Evolutionary conservation across 1,140 invertebrate genomes (phyloP).

Genomic region (Bombyx mori): ASM3026992v2 NC_085110.1:5203001-5203500

Average conservation of each 20-base stretch:
- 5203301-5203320: constrained; percentile 25
- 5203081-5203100: not conserved
- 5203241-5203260: constrained; percentile 47
- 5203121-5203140: too few species aligned
- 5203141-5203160: too few species aligned
- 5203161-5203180: not conserved
- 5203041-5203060: too few species aligned
- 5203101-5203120: not conserved
- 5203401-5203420: too few species aligned
- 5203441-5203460: too few species aligned
- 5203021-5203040: too few species aligned
- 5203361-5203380: constrained; percentile 19
- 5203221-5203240: constrained; percentile 29
- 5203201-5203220: constrained; percentile 32
- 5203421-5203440: too few species aligned
- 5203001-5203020: too few species aligned
- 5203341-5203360: constrained; percentile 47
- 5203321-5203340: constrained; percentile 56
- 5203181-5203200: not conserved
- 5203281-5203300: constrained; percentile 62
- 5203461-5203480: too few species aligned
- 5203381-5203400: not conserved
- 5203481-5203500: too few species aligned
- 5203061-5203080: not conserved
- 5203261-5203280: constrained; percentile 37